phyloP scores from a whole-genome alignment of 2,113 vertebrate genomes.

The Rhinopithecus roxellana region DNA sequence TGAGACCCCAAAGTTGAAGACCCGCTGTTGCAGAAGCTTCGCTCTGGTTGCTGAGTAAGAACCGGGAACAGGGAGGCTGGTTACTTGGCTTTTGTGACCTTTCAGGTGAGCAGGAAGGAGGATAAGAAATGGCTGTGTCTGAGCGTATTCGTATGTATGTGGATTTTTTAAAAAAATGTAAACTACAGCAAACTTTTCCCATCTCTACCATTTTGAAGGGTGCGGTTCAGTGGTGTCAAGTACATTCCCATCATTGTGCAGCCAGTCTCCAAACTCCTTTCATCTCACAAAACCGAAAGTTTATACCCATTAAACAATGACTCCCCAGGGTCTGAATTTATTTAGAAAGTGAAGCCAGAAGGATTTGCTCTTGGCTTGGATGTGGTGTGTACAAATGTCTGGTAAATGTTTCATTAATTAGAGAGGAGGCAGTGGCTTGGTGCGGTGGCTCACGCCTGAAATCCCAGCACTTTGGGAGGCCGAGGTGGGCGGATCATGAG shows the following conservation, averaged over 20 bases:
- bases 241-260: neutral
- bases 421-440: neutral
- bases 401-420: fast-evolving
- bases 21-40: fast-evolving
- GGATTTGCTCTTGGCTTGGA: neutral
- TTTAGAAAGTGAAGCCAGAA: neutral
- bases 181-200: neutral
- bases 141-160: neutral
- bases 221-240: neutral
- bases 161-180: neutral
- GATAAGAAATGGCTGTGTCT: neutral
- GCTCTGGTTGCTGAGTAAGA: fast-evolving
- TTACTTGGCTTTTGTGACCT: neutral
- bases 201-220: neutral
- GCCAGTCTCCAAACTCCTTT: neutral
- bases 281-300: neutral
- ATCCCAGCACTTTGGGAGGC: too few species aligned
- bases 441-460: too few species aligned
- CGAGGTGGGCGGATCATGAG: too few species aligned
- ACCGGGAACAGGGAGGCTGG: neutral
- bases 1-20: neutral
- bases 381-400: fast-evolving
- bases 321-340: neutral
- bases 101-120: neutral
- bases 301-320: fast-evolving